phyloP scores from a whole-genome alignment of 2,888 invertebrate species.

The Callinectes sapidus region DNA sequence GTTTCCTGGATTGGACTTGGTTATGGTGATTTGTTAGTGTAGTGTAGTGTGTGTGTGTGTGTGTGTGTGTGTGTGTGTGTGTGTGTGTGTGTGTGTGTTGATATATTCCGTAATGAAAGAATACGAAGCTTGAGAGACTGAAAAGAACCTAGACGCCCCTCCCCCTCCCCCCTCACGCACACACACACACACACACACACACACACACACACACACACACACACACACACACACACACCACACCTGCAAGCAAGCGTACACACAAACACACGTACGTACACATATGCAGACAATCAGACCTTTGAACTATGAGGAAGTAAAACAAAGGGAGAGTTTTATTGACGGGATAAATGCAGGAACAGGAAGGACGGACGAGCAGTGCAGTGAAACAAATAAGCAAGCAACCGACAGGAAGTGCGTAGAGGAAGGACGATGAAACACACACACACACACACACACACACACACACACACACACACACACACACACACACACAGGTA shows the following conservation, averaged over 20 bases:
- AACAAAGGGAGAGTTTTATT: background rate
- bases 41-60: background rate
- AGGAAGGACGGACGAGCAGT: background rate
- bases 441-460: constrained; percentile 37
- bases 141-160: too few relatives aligned
- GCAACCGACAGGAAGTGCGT: background rate
- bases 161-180: too few relatives aligned
- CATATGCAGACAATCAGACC: background rate
- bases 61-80: background rate
- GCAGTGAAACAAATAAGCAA: background rate
- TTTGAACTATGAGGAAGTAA: background rate
- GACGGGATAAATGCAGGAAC: background rate
- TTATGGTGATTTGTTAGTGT: background rate
- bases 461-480: too few relatives aligned
- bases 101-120: too few relatives aligned
- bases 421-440: background rate
- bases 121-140: too few relatives aligned
- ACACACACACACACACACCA: background rate
- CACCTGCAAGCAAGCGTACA: background rate
- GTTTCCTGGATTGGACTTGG: background rate
- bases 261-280: background rate
- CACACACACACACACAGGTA: background rate
- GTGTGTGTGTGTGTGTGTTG: background rate
- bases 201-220: background rate
- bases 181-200: background rate